Base-by-base conservation (phyloP, 2,113 vertebrate species). In the Sander vitreus region DNA sequence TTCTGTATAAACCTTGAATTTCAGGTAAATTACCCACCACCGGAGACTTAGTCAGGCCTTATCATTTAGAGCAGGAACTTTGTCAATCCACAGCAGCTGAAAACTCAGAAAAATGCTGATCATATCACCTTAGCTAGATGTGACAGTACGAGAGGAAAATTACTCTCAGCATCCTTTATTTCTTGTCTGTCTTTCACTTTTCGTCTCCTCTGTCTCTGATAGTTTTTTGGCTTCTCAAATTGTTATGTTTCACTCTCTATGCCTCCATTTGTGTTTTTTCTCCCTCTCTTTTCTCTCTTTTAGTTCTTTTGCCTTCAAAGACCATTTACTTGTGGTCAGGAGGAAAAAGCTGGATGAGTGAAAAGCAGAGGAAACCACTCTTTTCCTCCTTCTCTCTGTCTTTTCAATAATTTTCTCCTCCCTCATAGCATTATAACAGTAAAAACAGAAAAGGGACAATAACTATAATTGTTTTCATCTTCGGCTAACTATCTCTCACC, bases 401-500 rank as follows among this genome's bases (percentile, higher is more conserved):
- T 33, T 76, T 55, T 36, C 27, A 59, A 15, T 60, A 1, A 76
- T 69, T 11, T 55, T 53, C 18, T 76, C 60, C 48, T 33, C n/a
- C 5, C 9, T 63, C 16, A 33, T 12, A 5, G 0, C 30, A 33
- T 21, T 73, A 47, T 21, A 5, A 43, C 4, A 3, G 30, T 39
- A 39, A 62, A 64, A 80, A 53, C 50, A 76, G 45, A 75, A 72
- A 47, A 18, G 3, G 15, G 25, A 75, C 21, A 48, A 47, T 23
- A 18, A 53, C 33, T 63, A 8, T 54, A 63, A 13, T 27, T 53
- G 25, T 43, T 25, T 65, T 43, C 55, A 54, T 63, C 9, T 57
- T 62, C 16, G 15, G 88, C 65, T 74, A 80, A 81, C 71, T 58
- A 19, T 85, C 47, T 72, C 58, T 55, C 39, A 75, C 19, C 51